phyloP scores from a whole-genome alignment of 1,140 invertebrate species.

The Papilio machaon region DNA sequence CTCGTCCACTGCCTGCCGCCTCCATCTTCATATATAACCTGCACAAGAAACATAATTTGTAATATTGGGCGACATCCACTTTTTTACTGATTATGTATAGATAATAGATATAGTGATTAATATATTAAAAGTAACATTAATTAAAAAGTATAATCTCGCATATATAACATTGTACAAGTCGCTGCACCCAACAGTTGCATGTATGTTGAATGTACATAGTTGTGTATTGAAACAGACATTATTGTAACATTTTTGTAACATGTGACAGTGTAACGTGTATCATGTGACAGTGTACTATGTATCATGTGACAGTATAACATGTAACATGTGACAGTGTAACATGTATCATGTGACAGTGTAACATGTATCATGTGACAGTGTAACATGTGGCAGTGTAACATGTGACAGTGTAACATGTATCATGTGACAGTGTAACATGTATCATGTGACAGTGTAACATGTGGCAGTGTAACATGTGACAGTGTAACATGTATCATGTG shows the following conservation, averaged over 20 bases:
- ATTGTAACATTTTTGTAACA: background rate
- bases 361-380: background rate
- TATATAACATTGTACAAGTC: too few relatives aligned
- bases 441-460: too few relatives aligned
- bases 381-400: background rate
- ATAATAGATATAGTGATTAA: too few relatives aligned
- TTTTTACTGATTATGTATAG: too few relatives aligned
- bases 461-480: background rate
- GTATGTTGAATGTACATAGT: too few relatives aligned
- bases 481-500: background rate
- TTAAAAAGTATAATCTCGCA: too few relatives aligned
- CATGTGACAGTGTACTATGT: background rate
- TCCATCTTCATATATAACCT: conserved; percentile 96
- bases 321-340: background rate
- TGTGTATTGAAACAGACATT: too few relatives aligned
- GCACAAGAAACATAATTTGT: conserved; percentile 1
- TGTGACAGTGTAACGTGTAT: background rate
- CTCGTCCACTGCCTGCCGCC: conserved; percentile 88
- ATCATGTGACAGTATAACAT: background rate
- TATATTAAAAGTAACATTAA: too few relatives aligned
- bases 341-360: background rate
- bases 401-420: background rate
- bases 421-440: background rate
- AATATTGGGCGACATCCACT: too few relatives aligned
- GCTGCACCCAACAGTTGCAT: too few relatives aligned